phyloP scores from a whole-genome alignment of 2,888 invertebrate species.

The Cremastinae sp. region DNA sequence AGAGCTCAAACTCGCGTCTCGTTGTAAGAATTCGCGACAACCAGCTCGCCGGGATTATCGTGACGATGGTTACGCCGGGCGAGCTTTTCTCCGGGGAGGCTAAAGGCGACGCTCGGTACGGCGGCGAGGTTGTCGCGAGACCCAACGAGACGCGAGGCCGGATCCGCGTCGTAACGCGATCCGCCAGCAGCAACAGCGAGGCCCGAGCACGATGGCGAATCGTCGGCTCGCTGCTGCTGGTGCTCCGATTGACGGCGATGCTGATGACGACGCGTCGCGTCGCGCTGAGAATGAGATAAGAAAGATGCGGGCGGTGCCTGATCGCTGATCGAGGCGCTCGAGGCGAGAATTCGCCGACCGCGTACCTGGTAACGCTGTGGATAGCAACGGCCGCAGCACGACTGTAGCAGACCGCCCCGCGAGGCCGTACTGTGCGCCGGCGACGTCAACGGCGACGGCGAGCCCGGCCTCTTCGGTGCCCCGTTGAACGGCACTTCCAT shows the following conservation, averaged over 20 bases:
- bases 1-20: constrained; percentile 77
- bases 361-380: constrained; percentile 94
- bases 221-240: neutral
- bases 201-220: constrained; percentile 42
- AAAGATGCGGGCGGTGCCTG: constrained; percentile 75
- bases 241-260: constrained; percentile 5
- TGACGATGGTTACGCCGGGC: constrained; percentile 60
- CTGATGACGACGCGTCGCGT: constrained; percentile 57
- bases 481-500: constrained; percentile 97
- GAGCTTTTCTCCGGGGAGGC: constrained; percentile 75
- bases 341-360: constrained; percentile 79
- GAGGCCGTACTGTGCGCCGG: constrained; percentile 92
- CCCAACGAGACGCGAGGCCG: constrained; percentile 67
- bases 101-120: constrained; percentile 78
- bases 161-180: constrained; percentile 39
- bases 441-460: constrained; percentile 92
- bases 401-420: constrained; percentile 85
- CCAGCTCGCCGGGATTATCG: constrained; percentile 60
- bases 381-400: constrained; percentile 92
- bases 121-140: constrained; percentile 68
- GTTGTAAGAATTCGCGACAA: constrained; percentile 76
- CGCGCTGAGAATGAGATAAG: constrained; percentile 75
- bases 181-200: constrained; percentile 59
- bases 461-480: constrained; percentile 94
- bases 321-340: constrained; percentile 78